Evolutionary conservation across 37 sponge, comb jelly and placozoan genomes (phyloP), one percentile per base, ranked within the genome.

Genomic region (Spongia lamella): DNA sequence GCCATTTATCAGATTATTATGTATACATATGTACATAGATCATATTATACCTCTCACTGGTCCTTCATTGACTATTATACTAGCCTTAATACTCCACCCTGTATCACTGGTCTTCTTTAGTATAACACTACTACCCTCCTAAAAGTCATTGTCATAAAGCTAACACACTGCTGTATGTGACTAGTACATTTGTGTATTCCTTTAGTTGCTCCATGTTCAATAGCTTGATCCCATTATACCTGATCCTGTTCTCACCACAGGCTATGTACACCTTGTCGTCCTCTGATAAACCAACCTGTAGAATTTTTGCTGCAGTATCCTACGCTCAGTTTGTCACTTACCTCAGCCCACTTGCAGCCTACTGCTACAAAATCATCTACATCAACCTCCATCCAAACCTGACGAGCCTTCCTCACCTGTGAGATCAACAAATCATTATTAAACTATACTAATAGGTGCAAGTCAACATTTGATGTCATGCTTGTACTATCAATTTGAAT

Each of bases 301-400:
- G n/a, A n/a, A n/a, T n/a, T n/a, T n/a, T n/a, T 2, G 5, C 17
- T 38, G 11, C 5, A 22, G 35, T 58, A 58, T 58, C 14, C 5
- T 58, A 56, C n/a, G n/a, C n/a, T n/a, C n/a, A n/a, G n/a, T n/a
- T n/a, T n/a, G n/a, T n/a, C n/a, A n/a, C n/a, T n/a, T n/a, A 84
- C 86, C 69, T 85, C 86, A 29, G 76, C 69, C 80, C 80, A 86
- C 58, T 70, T 38, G 38, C 55, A 68, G 25, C 76, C 22, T 3
- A 58, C 69, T 31, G 76, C 35, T 29, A 86, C 43, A 38, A 31
- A 59, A 29, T 86, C 86, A 17, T 17, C 34, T 14, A 73, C 53
- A 9, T 86, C 80, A 59, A 73, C n/a, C 34, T 66, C 31, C 60
- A 86, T 27, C 86, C 86, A 86, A 32, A 86, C 31, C 53, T 79